Base-by-base conservation (phyloP, 1,140 invertebrate species). In the Ips typographus region DNA sequence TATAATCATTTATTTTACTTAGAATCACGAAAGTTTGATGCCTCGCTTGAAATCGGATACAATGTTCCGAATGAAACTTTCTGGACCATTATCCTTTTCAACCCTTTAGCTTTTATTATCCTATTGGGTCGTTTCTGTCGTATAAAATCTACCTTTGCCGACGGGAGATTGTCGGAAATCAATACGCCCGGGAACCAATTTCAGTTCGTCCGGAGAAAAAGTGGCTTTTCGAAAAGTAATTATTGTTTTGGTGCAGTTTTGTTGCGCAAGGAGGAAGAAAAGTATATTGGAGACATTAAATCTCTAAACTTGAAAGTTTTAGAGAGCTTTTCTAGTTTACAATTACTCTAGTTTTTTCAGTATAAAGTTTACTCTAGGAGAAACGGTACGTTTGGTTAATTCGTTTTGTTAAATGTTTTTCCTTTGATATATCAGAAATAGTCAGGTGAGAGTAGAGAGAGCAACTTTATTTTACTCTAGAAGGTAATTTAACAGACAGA, bases 81-180 rank as follows among this genome's bases (percentile, higher is more conserved):
- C 47, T 63, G 47, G 47, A 51, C 61, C 61, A 63, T 63, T 63
- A 63, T 63, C 61, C 61, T 63, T 63, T 63, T 52, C 59, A 63
- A 40, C 61, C 51, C 61, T 63, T 63, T 51, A 40, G 61, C 61
- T 52, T 63, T 63, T 63, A 63, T 63, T 63, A 53, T 53, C 61
- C 61, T 38, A 51, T 63, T 53, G 61, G 51, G 61, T 40, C 39
- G 61, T 60, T 60, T 42, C 40, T 60, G 58, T 60, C 58, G 58
- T 41, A 60, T 60, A 60, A 60, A 60, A 60, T 60, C 58, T 60
- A 60, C 58, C 58, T 60, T 43, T 43, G n/a, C 4, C 42, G 58
- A 49, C 44, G 44, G 22, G 22, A 22, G 37, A 38, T 40, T 38
- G 55, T 6, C 3, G n/a, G 41, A 44, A 60, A 60, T 60, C 58